These are phyloP conservation scores for Condylura cristata DNA, from an alignment of 2,113 vertebrate species.

Conservation along the genomic window DNA sequence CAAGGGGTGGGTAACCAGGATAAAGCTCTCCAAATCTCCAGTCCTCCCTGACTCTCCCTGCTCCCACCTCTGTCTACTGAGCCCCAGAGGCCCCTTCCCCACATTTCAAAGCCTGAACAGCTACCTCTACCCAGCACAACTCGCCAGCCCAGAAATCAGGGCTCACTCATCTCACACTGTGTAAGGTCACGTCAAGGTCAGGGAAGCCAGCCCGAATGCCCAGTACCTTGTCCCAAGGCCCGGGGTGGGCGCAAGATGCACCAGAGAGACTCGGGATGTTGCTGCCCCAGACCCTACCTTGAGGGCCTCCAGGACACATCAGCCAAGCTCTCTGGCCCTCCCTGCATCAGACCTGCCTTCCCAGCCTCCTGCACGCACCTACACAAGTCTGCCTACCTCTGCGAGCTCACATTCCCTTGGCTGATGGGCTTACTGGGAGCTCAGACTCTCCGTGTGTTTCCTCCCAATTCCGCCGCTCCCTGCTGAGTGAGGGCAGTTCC, in stretches of 20 bases:
- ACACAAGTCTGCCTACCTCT: not conserved
- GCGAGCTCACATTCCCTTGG: not conserved
- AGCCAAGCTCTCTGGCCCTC: not conserved
- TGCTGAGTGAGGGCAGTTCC: not conserved
- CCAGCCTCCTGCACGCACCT: not conserved
- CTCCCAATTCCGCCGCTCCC: not conserved
- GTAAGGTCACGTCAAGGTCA: constrained; percentile 4
- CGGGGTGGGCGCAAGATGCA: not conserved
- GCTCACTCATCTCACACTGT: constrained; percentile 47
- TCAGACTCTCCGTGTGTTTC: not conserved
- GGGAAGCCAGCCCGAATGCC: not conserved
- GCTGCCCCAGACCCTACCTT: not conserved
- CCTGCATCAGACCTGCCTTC: not conserved
- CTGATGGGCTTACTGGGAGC: not conserved
- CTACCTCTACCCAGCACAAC: constrained; percentile 74
- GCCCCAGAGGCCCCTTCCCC: constrained; percentile 54
- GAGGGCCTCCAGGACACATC: not conserved
- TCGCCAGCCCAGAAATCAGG: constrained; percentile 66
- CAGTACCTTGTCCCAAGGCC: not conserved
- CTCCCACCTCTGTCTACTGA: constrained; percentile 5
- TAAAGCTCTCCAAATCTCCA: not conserved
- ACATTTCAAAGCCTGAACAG: constrained; percentile 70
- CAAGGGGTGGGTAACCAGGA: not conserved
- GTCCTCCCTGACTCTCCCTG: not conserved
- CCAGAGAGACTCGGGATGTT: not conserved